Base-by-base conservation (phyloP, 2,797 vertebrate species). In the Danio kyathit region DNA sequence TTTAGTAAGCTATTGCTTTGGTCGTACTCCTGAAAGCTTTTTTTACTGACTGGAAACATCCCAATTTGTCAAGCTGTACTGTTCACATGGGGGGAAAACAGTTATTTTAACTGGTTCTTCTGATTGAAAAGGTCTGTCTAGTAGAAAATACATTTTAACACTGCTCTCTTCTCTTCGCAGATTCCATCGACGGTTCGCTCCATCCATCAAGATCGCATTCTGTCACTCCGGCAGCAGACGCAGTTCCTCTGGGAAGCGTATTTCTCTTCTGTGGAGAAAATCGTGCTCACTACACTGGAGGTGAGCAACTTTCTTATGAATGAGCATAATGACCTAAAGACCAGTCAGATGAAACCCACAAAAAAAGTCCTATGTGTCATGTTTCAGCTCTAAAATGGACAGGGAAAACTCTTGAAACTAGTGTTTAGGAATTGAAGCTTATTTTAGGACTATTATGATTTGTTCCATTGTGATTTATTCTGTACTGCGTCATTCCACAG, bases 211-310 rank as follows among this genome's bases (percentile, higher is more conserved):
- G 98, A 99, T 93, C 96, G 96, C 94, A 99, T 99, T 93, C 93
- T 99, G 92, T 96, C 98, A 89, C 95, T 99, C 92, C 96, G 97
- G 91, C 98, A 99, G 92, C 98, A 99, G 94, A 99, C 98, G 66
- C 98, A 99, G 95, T 96, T 99, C 91, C 95, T 99, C 87, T 99
- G 98, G 98, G 98, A 99, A 92, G 97, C 98, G 88, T 99, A 99
- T 93, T 99, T 99, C 95, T 99, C 96, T 92, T 99, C 98, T 89
- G 96, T 99, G 90, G 97, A 99, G 94, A 99, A 96, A 94, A 99
- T 99, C 89, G 98, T 99, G 87, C 94, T 98, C 90, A 99, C 98
- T 90, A 99, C 98, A 85, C 91, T 99, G 93, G 97, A 99, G 97
- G 98, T 99, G 92, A 93, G 93, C 85, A 84, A 16, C 40, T 66